Conservation (phyloP, 1,140 invertebrate species). For the Lepidurus couesii region DNA sequence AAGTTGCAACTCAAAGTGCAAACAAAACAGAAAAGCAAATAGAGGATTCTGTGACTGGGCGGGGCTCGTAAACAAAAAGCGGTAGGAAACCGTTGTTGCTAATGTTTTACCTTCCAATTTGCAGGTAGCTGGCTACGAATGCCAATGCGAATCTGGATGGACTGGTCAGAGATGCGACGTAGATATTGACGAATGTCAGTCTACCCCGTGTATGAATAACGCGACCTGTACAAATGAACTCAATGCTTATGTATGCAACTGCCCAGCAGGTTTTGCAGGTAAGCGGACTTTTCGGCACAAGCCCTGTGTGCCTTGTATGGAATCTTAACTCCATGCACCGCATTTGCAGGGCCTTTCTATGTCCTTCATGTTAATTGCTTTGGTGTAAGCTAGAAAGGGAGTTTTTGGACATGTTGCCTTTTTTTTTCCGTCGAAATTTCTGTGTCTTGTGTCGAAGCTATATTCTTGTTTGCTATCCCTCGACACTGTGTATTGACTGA, state of each 20-base stretch:
- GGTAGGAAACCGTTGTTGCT: not conserved
- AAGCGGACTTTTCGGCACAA: not conserved
- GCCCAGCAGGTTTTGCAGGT: constrained; percentile 35
- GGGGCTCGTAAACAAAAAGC: not conserved
- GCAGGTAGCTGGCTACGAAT: constrained; percentile 62
- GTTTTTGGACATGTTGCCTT: constrained; percentile 44
- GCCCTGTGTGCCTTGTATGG: not conserved
- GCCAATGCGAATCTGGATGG: constrained; percentile 75
- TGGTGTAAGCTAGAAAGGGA: not conserved
- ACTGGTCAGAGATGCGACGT: constrained; percentile 69
- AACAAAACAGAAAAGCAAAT: no score
- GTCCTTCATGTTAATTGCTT: constrained; percentile 14
- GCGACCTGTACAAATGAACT: constrained; percentile 49
- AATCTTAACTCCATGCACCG: not conserved
- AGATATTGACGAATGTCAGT: constrained; percentile 55
- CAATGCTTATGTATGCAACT: constrained; percentile 39
- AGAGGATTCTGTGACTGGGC: no score
- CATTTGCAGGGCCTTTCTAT: not conserved
- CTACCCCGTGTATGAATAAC: constrained; percentile 51
- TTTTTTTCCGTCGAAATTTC: not conserved
- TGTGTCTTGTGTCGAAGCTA: not conserved
- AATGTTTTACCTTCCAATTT: constrained; percentile 1
- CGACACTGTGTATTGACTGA: constrained; percentile 1
- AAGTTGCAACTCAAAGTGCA: not conserved
- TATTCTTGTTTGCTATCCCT: not conserved